Percentiles rank a stretch among this genome's conserved stretches.
Evolutionary conservation across 2,113 vertebrate genomes (phyloP).

Genomic region (Charadrius vociferus): DNA sequence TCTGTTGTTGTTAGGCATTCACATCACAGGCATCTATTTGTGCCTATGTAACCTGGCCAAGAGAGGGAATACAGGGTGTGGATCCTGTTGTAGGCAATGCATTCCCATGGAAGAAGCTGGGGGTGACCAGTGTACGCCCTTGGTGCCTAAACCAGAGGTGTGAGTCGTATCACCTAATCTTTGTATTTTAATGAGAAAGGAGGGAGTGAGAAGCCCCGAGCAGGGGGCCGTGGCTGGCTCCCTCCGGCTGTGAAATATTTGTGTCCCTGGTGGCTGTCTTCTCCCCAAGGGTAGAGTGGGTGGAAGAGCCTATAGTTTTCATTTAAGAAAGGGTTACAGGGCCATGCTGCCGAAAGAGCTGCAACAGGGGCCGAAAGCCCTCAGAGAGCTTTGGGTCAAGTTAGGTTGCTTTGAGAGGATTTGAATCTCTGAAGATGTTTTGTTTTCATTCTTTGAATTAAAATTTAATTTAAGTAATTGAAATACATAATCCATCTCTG

Average conservation of each 20-base stretch:
- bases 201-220: neutral
- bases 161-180: neutral
- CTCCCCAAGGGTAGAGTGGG: neutral
- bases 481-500: constrained; percentile 1
- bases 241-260: neutral
- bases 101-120: neutral
- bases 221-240: neutral
- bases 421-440: constrained; percentile 45
- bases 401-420: constrained; percentile 30
- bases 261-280: neutral
- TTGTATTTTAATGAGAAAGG: neutral
- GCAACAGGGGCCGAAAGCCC: neutral
- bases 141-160: neutral
- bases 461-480: constrained; percentile 63
- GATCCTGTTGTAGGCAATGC: neutral
- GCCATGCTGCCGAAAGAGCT: neutral
- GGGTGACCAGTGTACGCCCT: neutral
- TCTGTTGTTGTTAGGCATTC: neutral
- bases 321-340: constrained; percentile 29
- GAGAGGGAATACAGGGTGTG: neutral
- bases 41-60: neutral
- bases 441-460: constrained; percentile 60
- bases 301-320: neutral
- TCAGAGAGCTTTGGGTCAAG: neutral
- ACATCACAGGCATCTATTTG: neutral